These are phyloP conservation scores for Pogona vitticeps DNA, from an alignment of 2,113 vertebrate genomes.

Conservation along the genomic window DNA sequence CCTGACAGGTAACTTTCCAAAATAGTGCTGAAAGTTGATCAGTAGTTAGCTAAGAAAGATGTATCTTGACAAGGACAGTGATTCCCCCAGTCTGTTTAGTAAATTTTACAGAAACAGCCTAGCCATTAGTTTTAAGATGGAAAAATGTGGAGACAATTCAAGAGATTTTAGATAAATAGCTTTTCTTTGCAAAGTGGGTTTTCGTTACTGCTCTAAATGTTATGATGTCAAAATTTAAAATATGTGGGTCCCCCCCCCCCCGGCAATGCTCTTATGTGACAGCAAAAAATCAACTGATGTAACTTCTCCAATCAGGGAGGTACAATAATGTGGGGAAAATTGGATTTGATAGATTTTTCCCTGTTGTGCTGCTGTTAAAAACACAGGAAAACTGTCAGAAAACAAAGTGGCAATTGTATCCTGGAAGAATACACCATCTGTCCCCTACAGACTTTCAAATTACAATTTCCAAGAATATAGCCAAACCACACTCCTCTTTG, in stretches of 20 bases:
- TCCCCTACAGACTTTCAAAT: background rate
- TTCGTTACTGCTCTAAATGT: background rate
- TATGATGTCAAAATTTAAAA: background rate
- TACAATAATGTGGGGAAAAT: background rate
- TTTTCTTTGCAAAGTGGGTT: background rate
- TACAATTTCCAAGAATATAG: background rate
- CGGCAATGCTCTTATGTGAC: background rate
- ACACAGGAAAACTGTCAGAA: background rate
- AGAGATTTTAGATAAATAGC: background rate
- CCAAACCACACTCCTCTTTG: background rate
- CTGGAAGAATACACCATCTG: background rate
- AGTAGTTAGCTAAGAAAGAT: background rate
- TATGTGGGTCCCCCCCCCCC: background rate
- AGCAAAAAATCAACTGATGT: background rate
- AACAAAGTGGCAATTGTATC: background rate
- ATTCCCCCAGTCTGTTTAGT: background rate
- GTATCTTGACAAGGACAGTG: background rate
- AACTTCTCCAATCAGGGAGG: background rate
- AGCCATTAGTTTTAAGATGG: background rate
- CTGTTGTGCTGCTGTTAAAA: background rate
- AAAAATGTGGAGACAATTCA: background rate
- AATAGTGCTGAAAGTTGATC: background rate
- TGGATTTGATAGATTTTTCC: background rate
- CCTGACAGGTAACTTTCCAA: background rate
- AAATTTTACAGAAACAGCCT: background rate